Base-by-base conservation (phyloP, 2,113 vertebrate species). In the Callipepla californica region DNA sequence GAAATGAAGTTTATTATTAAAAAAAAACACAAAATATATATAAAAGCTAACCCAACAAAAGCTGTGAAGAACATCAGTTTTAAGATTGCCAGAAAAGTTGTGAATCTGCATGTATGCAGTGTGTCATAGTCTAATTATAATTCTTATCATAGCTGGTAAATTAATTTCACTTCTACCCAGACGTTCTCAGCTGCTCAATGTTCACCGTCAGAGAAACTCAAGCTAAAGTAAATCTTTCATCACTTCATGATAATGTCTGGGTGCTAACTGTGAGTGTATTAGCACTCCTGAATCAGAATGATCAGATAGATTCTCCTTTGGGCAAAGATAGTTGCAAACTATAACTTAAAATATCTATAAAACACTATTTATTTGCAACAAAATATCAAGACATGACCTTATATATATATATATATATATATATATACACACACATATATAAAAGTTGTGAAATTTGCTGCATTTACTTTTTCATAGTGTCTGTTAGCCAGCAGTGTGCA, bases 401-500 rank as follows among this genome's bases (percentile, higher is more conserved):
- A 4, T 40, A 40, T 10, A 40, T 11, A 40, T 11, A 4, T 40
- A 40, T 10, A 40, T 11, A 40, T 40, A 40, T 40, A 10, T 40
- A 40, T 40, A 40, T 40, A 40, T 40, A 40, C 10, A 40, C 11
- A 40, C 11, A 40, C 11, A 40, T 40, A 40, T 40, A 63, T 9
- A 61, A 75, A 91, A 70, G 8, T n/a, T 50, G 30, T 17, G 9
- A 38, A 21, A 67, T 23, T 30, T 3, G 5, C 4, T 55, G 36
- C 20, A n/a, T 0, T 1, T 47, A 26, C 22, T 45, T 57, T 66
- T 69, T 83, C 77, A n/a, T 50, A 50, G 13, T 51, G 23, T n/a
- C 13, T 45, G 9, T 44, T 61, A 67, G 4, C 7, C 28, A n/a
- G 23, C 1, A 1, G 23, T 38, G 23, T 32, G 7, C 0, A 1